A percentile compares a stretch with the other conserved stretches of the same genome.
These are phyloP conservation scores for Procambarus virginalis DNA, from an alignment of 1,140 invertebrate species.

Conservation along the genomic window DNA sequence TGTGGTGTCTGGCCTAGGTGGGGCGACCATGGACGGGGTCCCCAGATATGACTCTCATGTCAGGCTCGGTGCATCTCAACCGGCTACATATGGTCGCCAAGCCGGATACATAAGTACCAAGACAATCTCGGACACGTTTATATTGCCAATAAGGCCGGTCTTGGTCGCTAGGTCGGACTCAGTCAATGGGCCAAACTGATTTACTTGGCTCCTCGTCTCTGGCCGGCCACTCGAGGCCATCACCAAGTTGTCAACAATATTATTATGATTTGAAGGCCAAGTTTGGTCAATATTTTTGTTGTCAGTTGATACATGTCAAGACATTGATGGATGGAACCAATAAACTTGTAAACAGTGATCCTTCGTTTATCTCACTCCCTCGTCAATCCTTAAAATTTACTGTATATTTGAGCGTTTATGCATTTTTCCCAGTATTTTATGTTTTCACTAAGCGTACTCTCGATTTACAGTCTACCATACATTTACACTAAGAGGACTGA, in stretches of 20 bases:
- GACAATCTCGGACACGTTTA: neutral
- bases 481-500: too few relatives aligned
- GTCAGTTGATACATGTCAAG: conserved; percentile 57
- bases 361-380: too few relatives aligned
- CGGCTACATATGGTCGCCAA: neutral
- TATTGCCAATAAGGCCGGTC: too few relatives aligned
- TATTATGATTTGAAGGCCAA: conserved; percentile 45
- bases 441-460: too few relatives aligned
- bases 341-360: conserved; percentile 36
- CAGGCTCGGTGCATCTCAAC: neutral
- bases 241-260: conserved; percentile 32
- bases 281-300: conserved; percentile 43
- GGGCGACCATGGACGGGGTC: neutral
- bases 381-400: too few relatives aligned
- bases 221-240: conserved; percentile 1
- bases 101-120: neutral
- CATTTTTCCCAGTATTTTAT: too few relatives aligned
- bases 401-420: too few relatives aligned
- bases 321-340: conserved; percentile 59
- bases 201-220: neutral
- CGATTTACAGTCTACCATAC: too few relatives aligned
- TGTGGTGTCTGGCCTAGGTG: neutral
- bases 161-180: too few relatives aligned
- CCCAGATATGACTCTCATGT: neutral
- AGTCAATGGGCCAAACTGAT: neutral